These are phyloP conservation scores for Bombus consobrinus DNA, from an alignment of 1,140 invertebrate species.

Conservation along the genomic window DNA sequence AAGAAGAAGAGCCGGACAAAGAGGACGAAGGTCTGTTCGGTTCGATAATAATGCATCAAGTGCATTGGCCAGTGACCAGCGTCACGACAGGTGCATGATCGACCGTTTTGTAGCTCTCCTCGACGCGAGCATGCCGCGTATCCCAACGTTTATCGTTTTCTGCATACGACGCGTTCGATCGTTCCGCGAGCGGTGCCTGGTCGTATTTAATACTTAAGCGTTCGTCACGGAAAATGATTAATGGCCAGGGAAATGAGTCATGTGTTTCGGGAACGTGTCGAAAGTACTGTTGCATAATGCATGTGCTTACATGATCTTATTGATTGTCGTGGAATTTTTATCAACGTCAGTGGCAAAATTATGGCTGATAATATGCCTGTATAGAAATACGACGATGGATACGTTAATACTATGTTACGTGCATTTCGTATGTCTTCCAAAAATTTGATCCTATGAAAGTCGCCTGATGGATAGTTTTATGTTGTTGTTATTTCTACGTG, in stretches of 20 bases:
- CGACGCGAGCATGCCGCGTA: not conserved
- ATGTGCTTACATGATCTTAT: not conserved
- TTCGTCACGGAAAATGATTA: slow-evolving; percentile 52
- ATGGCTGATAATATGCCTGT: not conserved
- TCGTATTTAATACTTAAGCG: not conserved
- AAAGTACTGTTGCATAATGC: slow-evolving; percentile 31
- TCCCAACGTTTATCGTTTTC: slow-evolving; percentile 34
- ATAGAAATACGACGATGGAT: not conserved
- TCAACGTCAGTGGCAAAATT: not conserved
- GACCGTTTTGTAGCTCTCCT: slow-evolving; percentile 24
- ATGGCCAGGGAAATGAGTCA: slow-evolving; percentile 14
- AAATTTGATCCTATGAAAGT: not conserved
- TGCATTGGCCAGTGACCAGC: slow-evolving; percentile 51
- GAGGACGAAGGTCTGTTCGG: not conserved
- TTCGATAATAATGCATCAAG: slow-evolving; percentile 46
- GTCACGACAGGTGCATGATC: slow-evolving; percentile 51
- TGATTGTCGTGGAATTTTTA: slow-evolving; percentile 8
- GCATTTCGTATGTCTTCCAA: not conserved
- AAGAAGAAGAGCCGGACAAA: not conserved
- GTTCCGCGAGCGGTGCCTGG: not conserved
- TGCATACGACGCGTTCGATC: slow-evolving; percentile 11
- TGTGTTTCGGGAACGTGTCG: slow-evolving; percentile 9
- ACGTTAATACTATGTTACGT: not conserved
- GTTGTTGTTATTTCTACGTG: not conserved
- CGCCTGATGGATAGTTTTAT: not conserved